phyloP scores from a whole-genome alignment of 1,140 invertebrate genomes.

The Centruroides sculpturatus region DNA sequence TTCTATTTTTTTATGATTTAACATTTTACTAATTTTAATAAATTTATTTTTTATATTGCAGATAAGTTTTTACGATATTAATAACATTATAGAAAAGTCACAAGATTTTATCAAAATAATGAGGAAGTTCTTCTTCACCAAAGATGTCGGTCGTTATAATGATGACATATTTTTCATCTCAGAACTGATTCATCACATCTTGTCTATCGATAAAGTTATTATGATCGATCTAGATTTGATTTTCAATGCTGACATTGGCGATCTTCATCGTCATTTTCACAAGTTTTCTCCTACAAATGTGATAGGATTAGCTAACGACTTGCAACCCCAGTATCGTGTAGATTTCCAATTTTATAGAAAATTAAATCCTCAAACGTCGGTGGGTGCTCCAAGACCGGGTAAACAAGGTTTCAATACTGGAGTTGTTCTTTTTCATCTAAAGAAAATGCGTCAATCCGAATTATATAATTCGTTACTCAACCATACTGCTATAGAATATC shows the following conservation, averaged over 20 bases:
- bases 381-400: conserved; percentile 38
- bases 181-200: conserved; percentile 43
- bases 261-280: conserved; percentile 51
- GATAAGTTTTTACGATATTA: conserved; percentile 46
- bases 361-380: conserved; percentile 42
- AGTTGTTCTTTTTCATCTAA: conserved; percentile 55
- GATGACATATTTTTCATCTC: conserved; percentile 69
- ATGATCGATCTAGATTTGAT: conserved; percentile 66
- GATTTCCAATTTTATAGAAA: conserved; percentile 51
- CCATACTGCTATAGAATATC: conserved; percentile 36
- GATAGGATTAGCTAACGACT: conserved; percentile 56
- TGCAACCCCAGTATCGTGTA: conserved; percentile 64
- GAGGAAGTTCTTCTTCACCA: conserved; percentile 57
- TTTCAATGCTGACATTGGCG: conserved; percentile 48
- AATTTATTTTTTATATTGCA: conserved; percentile 24
- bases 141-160: conserved; percentile 62
- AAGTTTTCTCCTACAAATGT: conserved; percentile 41
- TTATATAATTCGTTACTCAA: conserved; percentile 42
- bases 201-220: conserved; percentile 40
- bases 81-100: conserved; percentile 41
- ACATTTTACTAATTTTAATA: too few species aligned
- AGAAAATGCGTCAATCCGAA: conserved; percentile 46
- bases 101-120: conserved; percentile 48
- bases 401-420: conserved; percentile 58
- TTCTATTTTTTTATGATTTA: too few species aligned